Percentiles rank a stretch among this genome's conserved stretches.
phyloP scores from a whole-genome alignment of 2,113 vertebrate genomes.

The Halichoerus grypus region DNA sequence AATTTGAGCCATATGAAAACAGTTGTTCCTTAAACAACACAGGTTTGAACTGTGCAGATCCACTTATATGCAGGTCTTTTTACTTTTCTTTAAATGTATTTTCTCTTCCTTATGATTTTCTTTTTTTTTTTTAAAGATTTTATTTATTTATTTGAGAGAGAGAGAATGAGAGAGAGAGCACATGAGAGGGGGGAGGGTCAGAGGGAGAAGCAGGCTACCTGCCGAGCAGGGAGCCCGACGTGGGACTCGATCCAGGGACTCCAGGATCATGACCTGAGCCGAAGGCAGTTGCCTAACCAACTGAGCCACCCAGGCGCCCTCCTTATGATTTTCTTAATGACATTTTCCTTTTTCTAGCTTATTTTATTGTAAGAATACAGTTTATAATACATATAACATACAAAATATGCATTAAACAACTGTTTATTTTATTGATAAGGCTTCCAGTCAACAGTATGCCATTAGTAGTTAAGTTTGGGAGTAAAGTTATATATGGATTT shows the following conservation, averaged over 20 bases:
- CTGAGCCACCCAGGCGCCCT: background rate
- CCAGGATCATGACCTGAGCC: too few relatives aligned
- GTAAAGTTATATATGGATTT: background rate
- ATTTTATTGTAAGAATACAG: background rate
- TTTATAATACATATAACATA: background rate
- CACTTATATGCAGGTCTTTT: background rate
- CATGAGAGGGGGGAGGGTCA: too few relatives aligned
- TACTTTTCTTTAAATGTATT: background rate
- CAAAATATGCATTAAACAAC: too few relatives aligned
- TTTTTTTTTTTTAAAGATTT: background rate
- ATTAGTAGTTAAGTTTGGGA: background rate
- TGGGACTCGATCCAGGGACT: too few relatives aligned
- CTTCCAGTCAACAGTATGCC: background rate
- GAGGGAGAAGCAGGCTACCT: too few relatives aligned
- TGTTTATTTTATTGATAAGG: background rate
- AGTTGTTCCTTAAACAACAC: background rate
- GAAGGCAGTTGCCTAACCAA: too few relatives aligned
- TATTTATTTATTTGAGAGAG: too few relatives aligned
- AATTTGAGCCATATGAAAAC: background rate
- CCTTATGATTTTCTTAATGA: background rate
- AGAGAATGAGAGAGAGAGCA: too few relatives aligned
- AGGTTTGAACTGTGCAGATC: background rate
- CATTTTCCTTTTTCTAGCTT: background rate
- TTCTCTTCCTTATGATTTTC: background rate
- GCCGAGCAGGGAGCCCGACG: too few relatives aligned